These are phyloP conservation scores for Ferdinandea cuprea DNA, from an alignment of 2,888 invertebrate genomes.

Conservation along the genomic window DNA sequence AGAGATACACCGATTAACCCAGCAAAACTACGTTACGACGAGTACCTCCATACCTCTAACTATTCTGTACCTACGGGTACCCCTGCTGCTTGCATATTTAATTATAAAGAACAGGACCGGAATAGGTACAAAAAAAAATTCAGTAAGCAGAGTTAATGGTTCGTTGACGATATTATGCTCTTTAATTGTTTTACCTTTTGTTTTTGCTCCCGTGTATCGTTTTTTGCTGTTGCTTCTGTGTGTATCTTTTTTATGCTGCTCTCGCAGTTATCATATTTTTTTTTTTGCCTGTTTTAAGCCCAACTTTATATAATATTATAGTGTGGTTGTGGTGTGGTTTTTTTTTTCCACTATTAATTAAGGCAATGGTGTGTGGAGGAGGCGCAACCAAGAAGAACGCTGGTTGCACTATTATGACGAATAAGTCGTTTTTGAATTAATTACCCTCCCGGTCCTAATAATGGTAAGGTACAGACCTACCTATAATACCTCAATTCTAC, in stretches of 20 bases:
- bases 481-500: too few species aligned
- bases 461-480: not conserved
- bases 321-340: constrained; percentile 41
- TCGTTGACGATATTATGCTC: constrained; percentile 73
- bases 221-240: constrained; percentile 8
- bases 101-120: constrained; percentile 33
- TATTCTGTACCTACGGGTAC: not conserved
- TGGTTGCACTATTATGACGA: constrained; percentile 52
- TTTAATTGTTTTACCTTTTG: constrained; percentile 70
- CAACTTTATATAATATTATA: constrained; percentile 58
- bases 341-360: constrained; percentile 56
- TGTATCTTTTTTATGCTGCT: constrained; percentile 13
- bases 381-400: not conserved
- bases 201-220: constrained; percentile 52
- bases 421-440: constrained; percentile 62
- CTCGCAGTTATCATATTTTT: not conserved
- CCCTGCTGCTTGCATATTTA: constrained; percentile 53
- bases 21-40: constrained; percentile 5
- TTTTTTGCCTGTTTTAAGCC: constrained; percentile 20
- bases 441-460: constrained; percentile 36
- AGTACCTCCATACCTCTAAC: too few species aligned
- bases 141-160: constrained; percentile 65
- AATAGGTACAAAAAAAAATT: constrained; percentile 32
- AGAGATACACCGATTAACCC: constrained; percentile 46
- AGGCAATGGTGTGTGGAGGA: constrained; percentile 62